phyloP scores from a whole-genome alignment of 2,888 invertebrate species.

The Caenorhabditis sp. region DNA sequence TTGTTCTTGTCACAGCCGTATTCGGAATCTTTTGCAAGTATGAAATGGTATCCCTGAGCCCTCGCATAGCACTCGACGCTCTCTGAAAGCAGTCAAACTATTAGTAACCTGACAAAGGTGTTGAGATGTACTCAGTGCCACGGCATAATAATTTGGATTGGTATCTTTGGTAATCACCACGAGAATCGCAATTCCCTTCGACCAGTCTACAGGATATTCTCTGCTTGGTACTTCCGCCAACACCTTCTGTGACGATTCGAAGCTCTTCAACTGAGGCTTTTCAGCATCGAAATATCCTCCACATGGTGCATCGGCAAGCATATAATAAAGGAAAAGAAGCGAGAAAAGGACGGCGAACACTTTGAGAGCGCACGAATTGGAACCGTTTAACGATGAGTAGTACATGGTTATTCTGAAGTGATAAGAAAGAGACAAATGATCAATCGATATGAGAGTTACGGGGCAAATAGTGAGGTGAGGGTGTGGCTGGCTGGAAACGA shows the following conservation, averaged over 20 bases:
- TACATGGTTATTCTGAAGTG: background rate
- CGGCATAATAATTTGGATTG: conserved; percentile 4
- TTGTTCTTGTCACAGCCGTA: conserved; percentile 34
- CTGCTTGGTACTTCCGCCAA: too few relatives aligned
- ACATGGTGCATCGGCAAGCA: background rate
- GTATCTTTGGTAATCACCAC: conserved; percentile 1
- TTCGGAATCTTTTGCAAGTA: conserved; percentile 12
- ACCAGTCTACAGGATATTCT: too few relatives aligned
- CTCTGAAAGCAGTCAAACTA: conserved; percentile 20
- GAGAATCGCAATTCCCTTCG: conserved; percentile 15
- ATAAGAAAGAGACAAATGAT: too few relatives aligned
- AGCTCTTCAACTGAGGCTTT: background rate
- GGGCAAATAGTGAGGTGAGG: too few relatives aligned
- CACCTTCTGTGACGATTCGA: too few relatives aligned
- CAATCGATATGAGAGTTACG: too few relatives aligned
- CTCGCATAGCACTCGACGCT: conserved; percentile 49
- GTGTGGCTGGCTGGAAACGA: too few relatives aligned
- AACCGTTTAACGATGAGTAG: background rate
- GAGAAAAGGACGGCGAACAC: conserved; percentile 8
- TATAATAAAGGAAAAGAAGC: background rate
- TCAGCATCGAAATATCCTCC: background rate
- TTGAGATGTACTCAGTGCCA: conserved; percentile 36
- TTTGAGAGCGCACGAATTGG: background rate
- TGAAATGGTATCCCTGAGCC: conserved; percentile 39
- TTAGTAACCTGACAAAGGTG: background rate